Percentiles rank a stretch among this genome's conserved stretches.
These are phyloP conservation scores for Melieria omissa DNA, from an alignment of 2,888 invertebrate species.

Conservation along the genomic window DNA sequence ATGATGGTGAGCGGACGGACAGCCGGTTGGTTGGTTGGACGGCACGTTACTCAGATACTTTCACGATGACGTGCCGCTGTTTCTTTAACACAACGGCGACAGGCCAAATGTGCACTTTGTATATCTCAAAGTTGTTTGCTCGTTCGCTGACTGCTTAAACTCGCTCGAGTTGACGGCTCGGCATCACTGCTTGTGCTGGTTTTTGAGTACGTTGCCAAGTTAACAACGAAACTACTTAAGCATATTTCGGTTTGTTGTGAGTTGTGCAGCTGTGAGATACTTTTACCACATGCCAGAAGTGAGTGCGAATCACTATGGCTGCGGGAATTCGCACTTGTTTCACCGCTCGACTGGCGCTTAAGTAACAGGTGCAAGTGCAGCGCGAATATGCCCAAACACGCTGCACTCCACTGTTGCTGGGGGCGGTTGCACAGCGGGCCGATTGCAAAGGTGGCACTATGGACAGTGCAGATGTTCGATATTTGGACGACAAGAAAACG, in stretches of 20 bases:
- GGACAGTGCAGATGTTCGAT: no score
- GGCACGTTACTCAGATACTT: conserved; percentile 22
- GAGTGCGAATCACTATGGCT: background rate
- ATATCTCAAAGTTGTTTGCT: background rate
- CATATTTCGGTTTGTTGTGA: conserved; percentile 39
- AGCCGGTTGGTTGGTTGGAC: background rate
- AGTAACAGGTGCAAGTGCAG: no score
- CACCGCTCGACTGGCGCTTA: background rate
- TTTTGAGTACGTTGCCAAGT: conserved; percentile 24
- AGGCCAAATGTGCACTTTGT: background rate
- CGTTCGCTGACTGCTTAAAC: conserved; percentile 12
- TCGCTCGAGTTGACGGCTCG: conserved; percentile 22
- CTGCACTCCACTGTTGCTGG: no score
- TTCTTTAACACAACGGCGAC: background rate
- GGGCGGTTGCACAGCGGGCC: no score
- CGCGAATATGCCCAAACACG: no score
- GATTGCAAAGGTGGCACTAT: no score
- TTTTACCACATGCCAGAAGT: conserved; percentile 6
- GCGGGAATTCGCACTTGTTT: background rate
- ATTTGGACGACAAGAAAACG: no score
- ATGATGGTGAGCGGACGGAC: conserved; percentile 23
- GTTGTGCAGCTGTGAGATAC: conserved; percentile 22
- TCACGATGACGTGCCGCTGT: conserved; percentile 5
- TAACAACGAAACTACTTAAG: background rate
- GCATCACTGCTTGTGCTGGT: background rate